phyloP scores from a whole-genome alignment of 1,140 invertebrate genomes.

The Doryteuthis pealeii region DNA sequence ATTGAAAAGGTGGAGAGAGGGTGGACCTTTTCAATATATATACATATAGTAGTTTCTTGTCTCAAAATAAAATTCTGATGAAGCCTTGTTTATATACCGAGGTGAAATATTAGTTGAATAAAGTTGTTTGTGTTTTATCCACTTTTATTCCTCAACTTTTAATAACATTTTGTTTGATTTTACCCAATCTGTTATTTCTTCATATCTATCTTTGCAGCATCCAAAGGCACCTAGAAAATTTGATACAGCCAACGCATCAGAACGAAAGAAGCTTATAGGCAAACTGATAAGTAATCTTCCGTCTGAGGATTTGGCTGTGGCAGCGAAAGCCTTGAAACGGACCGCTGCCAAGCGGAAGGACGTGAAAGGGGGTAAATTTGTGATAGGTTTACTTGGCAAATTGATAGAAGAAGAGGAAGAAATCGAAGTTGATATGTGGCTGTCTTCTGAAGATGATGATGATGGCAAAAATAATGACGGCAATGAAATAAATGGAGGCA shows the following conservation, averaged over 20 bases:
- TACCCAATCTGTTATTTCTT: no score
- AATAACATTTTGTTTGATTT: no score
- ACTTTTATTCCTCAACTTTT: no score
- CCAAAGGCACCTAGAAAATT: not conserved
- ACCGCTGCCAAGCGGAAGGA: not conserved
- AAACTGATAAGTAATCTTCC: not conserved
- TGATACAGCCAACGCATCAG: not conserved
- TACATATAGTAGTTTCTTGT: no score
- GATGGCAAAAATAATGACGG: conserved; percentile 32
- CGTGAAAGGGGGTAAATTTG: not conserved
- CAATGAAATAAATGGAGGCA: not conserved
- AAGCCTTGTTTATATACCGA: no score
- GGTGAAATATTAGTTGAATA: no score
- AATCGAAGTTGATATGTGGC: conserved; percentile 4
- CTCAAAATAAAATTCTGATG: no score
- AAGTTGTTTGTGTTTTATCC: no score
- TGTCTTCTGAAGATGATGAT: conserved; percentile 2
- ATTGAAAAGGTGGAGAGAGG: no score
- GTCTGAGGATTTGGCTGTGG: not conserved
- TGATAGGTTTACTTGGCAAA: no score
- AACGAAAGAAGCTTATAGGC: not conserved
- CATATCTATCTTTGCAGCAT: no score
- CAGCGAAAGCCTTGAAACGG: not conserved
- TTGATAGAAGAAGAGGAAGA: not conserved
- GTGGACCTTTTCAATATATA: no score